These are phyloP conservation scores for Gymnogyps californianus DNA, from an alignment of 2,113 vertebrate species.

Conservation along the genomic window DNA sequence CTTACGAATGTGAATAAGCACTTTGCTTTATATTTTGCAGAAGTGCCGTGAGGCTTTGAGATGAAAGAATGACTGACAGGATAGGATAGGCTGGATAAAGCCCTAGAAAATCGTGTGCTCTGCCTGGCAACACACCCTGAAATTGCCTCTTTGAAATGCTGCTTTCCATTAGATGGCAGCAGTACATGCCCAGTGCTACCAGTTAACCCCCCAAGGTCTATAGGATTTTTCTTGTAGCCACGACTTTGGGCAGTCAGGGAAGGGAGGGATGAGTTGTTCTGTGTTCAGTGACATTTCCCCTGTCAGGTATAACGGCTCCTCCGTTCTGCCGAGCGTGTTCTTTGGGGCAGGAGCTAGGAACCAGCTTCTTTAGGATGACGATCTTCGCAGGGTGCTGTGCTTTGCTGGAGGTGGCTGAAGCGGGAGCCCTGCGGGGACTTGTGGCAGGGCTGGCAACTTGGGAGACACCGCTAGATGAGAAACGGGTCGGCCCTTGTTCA, in stretches of 20 bases:
- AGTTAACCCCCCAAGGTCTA: not conserved
- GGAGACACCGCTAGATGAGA: rapidly evolving
- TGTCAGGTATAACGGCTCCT: not conserved
- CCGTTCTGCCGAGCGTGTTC: rapidly evolving
- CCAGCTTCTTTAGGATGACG: rapidly evolving
- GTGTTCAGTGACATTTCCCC: not conserved
- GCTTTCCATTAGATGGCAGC: not conserved
- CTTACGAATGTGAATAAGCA: not conserved
- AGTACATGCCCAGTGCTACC: not conserved
- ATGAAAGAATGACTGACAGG: not conserved
- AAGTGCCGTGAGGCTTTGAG: not conserved
- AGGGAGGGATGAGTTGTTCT: not conserved
- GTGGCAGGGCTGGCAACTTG: no score
- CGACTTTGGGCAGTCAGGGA: not conserved
- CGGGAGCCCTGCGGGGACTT: not conserved
- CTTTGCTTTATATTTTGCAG: not conserved
- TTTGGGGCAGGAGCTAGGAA: not conserved
- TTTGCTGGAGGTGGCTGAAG: not conserved
- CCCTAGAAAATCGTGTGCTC: not conserved
- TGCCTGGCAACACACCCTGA: not conserved
- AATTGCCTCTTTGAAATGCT: not conserved
- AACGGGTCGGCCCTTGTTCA: not conserved
- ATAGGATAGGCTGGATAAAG: not conserved
- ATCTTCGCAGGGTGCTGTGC: not conserved
- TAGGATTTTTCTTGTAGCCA: not conserved